Percentiles rank a stretch among this genome's conserved stretches.
Evolutionary conservation across 2,888 invertebrate species (phyloP).

Genomic region (Aphodius sticticus): DNA sequence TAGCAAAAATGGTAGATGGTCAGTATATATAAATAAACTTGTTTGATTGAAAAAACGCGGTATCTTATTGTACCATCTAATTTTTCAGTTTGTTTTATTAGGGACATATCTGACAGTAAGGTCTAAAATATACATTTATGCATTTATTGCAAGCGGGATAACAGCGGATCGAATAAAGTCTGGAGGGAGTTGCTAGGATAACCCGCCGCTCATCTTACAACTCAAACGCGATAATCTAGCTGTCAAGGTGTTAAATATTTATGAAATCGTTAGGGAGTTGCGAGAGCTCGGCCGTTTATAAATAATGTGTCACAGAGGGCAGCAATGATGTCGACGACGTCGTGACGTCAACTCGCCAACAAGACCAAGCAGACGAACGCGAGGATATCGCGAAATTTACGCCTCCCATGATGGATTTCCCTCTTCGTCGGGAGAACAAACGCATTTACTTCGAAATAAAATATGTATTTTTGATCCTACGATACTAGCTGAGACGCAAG

Average conservation of each 20-base stretch:
- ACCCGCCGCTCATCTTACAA: neutral
- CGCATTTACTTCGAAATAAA: slow-evolving; percentile 19
- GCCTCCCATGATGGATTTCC: slow-evolving; percentile 18
- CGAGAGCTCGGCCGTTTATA: slow-evolving; percentile 17
- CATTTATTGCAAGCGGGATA: neutral
- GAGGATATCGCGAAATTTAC: slow-evolving; percentile 11
- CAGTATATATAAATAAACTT: too few species aligned
- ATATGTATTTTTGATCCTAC: slow-evolving; percentile 22
- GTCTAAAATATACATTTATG: neutral
- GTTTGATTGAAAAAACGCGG: too few species aligned
- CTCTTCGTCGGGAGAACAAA: neutral
- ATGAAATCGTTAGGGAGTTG: slow-evolving; percentile 21
- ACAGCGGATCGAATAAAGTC: neutral
- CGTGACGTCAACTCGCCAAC: slow-evolving; percentile 10
- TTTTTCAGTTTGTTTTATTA: too few species aligned
- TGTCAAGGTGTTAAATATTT: slow-evolving; percentile 26
- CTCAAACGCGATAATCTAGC: slow-evolving; percentile 17
- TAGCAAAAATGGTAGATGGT: too few species aligned
- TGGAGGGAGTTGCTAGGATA: neutral
- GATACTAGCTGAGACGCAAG: neutral
- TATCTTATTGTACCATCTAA: too few species aligned
- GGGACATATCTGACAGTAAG: too few species aligned
- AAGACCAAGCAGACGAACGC: slow-evolving; percentile 5
- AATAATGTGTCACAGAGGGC: slow-evolving; percentile 22
- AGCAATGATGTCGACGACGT: slow-evolving; percentile 5